phyloP scores from a whole-genome alignment of 2,113 vertebrate genomes.

The Rafetus swinhoei region DNA sequence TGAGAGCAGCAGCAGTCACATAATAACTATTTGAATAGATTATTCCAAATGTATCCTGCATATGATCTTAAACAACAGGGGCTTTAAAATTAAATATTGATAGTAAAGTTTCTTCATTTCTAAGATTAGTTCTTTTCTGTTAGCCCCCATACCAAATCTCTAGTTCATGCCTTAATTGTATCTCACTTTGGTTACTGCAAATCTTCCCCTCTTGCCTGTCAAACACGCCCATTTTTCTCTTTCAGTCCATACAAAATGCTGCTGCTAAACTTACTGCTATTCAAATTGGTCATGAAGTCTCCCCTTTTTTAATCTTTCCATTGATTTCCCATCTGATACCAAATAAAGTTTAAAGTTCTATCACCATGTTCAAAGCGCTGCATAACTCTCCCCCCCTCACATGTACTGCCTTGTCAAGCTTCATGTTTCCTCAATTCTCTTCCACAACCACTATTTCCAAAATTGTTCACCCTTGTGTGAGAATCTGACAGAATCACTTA shows the following conservation, averaged over 20 bases:
- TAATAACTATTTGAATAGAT: background rate
- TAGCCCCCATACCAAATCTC: background rate
- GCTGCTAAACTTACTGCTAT: background rate
- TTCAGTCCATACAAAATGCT: background rate
- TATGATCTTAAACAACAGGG: too few relatives aligned
- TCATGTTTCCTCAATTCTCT: background rate
- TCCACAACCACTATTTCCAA: background rate
- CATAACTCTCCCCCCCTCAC: background rate
- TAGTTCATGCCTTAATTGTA: background rate
- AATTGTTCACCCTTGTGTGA: background rate
- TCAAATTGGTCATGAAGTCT: background rate
- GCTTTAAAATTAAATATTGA: rapidly evolving
- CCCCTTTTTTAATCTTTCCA: background rate
- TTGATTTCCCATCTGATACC: rapidly evolving
- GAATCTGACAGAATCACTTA: background rate
- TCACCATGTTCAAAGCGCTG: background rate
- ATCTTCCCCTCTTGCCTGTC: background rate
- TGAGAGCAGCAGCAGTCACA: background rate
- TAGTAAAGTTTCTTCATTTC: background rate
- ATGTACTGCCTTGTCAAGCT: background rate
- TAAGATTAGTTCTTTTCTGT: background rate
- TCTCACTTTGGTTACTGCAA: background rate
- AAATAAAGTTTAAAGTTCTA: background rate
- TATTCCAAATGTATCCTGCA: background rate
- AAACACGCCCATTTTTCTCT: background rate